Evolutionary conservation across 2,888 invertebrate species (phyloP).

Genomic region (Apamea anceps): DNA sequence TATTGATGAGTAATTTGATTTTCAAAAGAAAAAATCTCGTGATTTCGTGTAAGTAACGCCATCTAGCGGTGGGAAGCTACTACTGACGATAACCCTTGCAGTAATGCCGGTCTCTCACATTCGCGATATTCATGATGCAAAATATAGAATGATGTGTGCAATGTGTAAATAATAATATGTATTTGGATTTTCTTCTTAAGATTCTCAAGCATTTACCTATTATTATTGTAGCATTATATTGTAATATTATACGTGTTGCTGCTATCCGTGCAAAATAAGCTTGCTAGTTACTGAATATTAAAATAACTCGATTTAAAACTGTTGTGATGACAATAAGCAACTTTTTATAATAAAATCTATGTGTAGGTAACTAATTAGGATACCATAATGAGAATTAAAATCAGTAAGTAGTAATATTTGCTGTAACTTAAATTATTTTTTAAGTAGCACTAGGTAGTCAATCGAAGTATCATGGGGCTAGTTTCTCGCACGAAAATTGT

Average conservation of each 20-base stretch:
- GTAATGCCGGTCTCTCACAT: background rate
- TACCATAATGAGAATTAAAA: background rate
- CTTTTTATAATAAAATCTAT: conserved; percentile 18
- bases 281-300: background rate
- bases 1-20: background rate
- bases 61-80: conserved; percentile 11
- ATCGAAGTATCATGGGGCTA: background rate
- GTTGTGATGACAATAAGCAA: conserved; percentile 66
- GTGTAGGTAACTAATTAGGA: background rate
- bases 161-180: conserved; percentile 1
- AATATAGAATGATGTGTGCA: conserved; percentile 17
- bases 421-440: background rate
- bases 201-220: background rate
- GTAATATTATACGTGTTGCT: background rate
- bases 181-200: background rate
- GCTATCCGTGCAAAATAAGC: conserved; percentile 1
- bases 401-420: background rate
- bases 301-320: conserved; percentile 19
- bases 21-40: background rate
- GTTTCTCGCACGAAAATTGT: background rate
- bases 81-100: background rate
- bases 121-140: background rate
- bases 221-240: background rate
- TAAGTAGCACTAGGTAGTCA: background rate
- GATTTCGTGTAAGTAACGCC: background rate